Conservation (phyloP, 2,797 vertebrate species). For the Moxostoma hubbsi region DNA sequence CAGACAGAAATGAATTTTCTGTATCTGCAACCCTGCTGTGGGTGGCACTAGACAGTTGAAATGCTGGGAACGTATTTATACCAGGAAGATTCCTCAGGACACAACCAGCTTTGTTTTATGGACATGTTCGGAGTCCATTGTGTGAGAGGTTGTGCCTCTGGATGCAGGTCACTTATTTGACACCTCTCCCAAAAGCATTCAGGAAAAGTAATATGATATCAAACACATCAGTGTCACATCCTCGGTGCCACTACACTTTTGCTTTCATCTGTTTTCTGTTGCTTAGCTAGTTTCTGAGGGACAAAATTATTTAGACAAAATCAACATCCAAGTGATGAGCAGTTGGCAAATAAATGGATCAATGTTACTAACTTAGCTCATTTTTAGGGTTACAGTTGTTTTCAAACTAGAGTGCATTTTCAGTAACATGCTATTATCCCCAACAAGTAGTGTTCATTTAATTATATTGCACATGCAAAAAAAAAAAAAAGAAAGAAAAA, state of each 20-base stretch:
- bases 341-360: too few relatives aligned
- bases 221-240: conserved; percentile 31
- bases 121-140: conserved; percentile 63
- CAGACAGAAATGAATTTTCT: conserved; percentile 71
- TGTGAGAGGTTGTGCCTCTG: conserved; percentile 55
- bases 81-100: conserved; percentile 60
- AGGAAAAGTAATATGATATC: conserved; percentile 25
- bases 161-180: conserved; percentile 54
- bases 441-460: too few relatives aligned
- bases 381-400: too few relatives aligned
- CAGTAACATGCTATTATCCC: too few relatives aligned
- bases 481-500: too few relatives aligned
- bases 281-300: background rate
- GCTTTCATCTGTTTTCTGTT: conserved; percentile 2
- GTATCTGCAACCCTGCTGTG: conserved; percentile 69
- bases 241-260: background rate
- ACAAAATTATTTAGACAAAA: background rate
- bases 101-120: conserved; percentile 62
- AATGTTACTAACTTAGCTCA: too few relatives aligned
- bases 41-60: conserved; percentile 71
- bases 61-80: conserved; percentile 71
- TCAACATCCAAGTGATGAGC: background rate
- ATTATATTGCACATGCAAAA: too few relatives aligned
- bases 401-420: too few relatives aligned
- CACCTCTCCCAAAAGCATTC: conserved; percentile 43